Evolutionary conservation across 2,113 vertebrate species (phyloP).

Genomic region (Plectropomus leopardus): DNA sequence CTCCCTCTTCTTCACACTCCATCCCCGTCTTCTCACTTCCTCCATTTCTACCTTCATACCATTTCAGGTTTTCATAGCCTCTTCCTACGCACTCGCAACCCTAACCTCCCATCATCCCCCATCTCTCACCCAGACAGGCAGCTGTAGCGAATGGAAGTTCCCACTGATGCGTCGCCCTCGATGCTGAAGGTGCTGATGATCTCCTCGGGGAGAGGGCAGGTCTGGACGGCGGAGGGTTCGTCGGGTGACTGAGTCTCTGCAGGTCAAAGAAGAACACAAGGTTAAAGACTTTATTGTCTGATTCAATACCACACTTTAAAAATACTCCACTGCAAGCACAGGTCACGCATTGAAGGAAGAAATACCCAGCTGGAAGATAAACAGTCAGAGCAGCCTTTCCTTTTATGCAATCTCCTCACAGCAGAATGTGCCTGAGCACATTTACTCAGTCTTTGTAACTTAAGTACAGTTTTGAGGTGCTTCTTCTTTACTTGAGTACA

Average conservation of each 20-base stretch:
- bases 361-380: background rate
- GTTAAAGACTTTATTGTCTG: background rate
- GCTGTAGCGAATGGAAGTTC: conserved; percentile 81
- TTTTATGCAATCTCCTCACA: background rate
- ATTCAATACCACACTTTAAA: background rate
- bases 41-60: conserved; percentile 57
- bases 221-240: conserved; percentile 27
- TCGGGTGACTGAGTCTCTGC: conserved; percentile 41
- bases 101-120: background rate
- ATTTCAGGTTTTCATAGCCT: conserved; percentile 54
- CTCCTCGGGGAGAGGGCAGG: conserved; percentile 79
- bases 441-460: background rate
- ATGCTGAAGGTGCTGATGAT: conserved; percentile 76
- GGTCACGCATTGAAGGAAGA: background rate
- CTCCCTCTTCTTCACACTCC: conserved; percentile 64
- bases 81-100: conserved; percentile 42
- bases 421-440: background rate
- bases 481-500: background rate
- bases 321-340: background rate
- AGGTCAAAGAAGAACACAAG: conserved; percentile 14
- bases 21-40: conserved; percentile 63
- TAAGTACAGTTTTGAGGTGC: background rate
- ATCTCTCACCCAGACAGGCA: conserved; percentile 84
- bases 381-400: background rate
- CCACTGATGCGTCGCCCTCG: conserved; percentile 73